Percentiles rank a stretch among this genome's conserved stretches.
phyloP scores from a whole-genome alignment of 92 coral and sea anemone species.

The Paragorgia papillata region DNA sequence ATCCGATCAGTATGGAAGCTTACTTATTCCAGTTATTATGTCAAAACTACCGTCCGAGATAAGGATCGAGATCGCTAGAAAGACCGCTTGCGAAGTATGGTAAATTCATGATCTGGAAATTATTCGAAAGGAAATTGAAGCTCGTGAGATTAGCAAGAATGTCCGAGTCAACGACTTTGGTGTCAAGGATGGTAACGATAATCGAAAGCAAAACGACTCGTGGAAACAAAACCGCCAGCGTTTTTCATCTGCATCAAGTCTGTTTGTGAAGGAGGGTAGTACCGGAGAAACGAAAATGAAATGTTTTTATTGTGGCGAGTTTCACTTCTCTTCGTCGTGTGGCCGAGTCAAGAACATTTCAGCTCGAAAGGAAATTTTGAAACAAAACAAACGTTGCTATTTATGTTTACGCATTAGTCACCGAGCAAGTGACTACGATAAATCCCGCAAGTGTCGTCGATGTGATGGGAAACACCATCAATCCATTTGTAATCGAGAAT shows the following conservation, averaged over 20 bases:
- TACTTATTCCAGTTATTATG: constrained; percentile 32
- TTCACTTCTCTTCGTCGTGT: constrained; percentile 59
- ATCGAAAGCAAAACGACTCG: background rate
- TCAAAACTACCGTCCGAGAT: constrained; percentile 20
- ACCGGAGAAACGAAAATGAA: background rate
- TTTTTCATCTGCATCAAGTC: background rate
- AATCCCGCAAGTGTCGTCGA: constrained; percentile 56
- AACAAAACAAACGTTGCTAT: constrained; percentile 50
- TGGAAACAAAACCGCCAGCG: background rate
- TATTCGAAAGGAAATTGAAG: constrained; percentile 29
- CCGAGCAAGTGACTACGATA: constrained; percentile 48
- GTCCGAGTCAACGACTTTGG: constrained; percentile 8
- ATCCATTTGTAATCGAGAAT: constrained; percentile 43
- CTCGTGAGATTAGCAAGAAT: constrained; percentile 18
- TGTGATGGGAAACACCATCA: constrained; percentile 60
- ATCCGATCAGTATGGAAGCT: constrained; percentile 24
- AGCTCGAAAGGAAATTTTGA: constrained; percentile 41
- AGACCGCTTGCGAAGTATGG: constrained; percentile 25
- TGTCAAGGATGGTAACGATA: background rate
- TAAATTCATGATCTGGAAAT: constrained; percentile 14
- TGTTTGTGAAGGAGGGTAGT: background rate
- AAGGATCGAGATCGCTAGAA: constrained; percentile 19
- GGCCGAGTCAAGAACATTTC: constrained; percentile 35
- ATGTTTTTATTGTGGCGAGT: constrained; percentile 44
- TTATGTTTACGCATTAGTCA: constrained; percentile 54